A percentile compares a stretch with the other conserved stretches of the same genome.
phyloP scores from a whole-genome alignment of 2,113 vertebrate species.

The Gavia stellata region DNA sequence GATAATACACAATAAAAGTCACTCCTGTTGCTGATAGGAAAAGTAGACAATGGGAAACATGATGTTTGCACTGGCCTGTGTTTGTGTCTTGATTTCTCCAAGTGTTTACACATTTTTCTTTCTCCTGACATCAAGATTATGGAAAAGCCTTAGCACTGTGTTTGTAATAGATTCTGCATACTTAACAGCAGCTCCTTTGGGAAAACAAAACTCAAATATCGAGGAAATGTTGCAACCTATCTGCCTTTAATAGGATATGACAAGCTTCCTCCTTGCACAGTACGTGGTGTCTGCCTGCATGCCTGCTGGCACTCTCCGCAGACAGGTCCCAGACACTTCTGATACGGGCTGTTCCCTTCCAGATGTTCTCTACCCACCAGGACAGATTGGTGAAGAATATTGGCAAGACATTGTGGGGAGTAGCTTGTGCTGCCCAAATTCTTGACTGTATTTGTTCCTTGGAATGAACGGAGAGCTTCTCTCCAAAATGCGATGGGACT shows the following conservation, averaged over 20 bases:
- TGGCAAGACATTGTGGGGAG: neutral
- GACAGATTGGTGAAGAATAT: neutral
- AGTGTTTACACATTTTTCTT: neutral
- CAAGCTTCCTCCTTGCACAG: neutral
- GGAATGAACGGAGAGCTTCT: neutral
- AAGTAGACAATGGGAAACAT: neutral
- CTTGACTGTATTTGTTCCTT: neutral
- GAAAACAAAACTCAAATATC: neutral
- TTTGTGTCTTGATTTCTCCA: neutral
- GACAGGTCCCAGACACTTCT: neutral
- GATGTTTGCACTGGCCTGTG: neutral
- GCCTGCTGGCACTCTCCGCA: neutral
- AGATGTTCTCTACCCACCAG: neutral
- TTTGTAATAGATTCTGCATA: slow-evolving; percentile 10
- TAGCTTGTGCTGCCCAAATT: neutral
- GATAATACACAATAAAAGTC: neutral
- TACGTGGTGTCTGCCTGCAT: neutral
- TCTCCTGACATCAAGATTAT: neutral
- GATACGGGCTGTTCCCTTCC: neutral
- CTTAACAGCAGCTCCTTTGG: neutral
- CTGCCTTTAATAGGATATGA: slow-evolving; percentile 8
- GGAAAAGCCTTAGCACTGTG: neutral
- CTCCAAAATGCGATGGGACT: neutral
- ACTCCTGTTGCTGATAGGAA: neutral
- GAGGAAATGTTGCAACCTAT: slow-evolving; percentile 2